Conservation (phyloP, 2,888 invertebrate species). For the Mimachlamys varia region DNA sequence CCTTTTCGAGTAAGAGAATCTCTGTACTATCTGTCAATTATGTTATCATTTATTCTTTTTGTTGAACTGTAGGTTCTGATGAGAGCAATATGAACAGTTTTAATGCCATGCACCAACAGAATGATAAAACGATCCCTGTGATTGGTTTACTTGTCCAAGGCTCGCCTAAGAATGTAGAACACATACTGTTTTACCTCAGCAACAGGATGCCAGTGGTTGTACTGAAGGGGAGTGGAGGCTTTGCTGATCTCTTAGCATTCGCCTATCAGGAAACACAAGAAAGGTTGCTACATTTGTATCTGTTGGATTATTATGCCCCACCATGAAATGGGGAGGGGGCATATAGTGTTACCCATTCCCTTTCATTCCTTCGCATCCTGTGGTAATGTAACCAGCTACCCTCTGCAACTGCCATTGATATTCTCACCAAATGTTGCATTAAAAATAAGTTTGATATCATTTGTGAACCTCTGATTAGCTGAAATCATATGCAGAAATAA, state of each 20-base stretch:
- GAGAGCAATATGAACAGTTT: constrained; percentile 43
- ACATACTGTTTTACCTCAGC: constrained; percentile 77
- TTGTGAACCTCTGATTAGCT: no score
- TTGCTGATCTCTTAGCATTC: constrained; percentile 80
- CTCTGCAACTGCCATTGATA: no score
- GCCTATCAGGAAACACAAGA: constrained; percentile 78
- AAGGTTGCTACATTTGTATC: constrained; percentile 59
- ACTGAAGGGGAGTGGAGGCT: constrained; percentile 79
- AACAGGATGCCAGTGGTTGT: constrained; percentile 80
- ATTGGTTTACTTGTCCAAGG: constrained; percentile 81
- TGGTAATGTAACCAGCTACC: no score
- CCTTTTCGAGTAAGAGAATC: no score
- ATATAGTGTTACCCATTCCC: no score
- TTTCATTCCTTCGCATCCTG: no score
- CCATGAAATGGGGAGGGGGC: no score
- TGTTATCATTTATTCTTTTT: no score
- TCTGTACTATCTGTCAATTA: no score
- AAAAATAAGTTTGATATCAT: no score
- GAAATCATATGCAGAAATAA: no score
- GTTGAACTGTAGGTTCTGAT: constrained; percentile 50
- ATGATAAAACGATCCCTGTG: constrained; percentile 75
- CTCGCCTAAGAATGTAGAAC: constrained; percentile 76
- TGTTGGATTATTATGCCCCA: background rate
- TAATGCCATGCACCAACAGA: constrained; percentile 34
- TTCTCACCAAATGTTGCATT: no score